phyloP scores from a whole-genome alignment of 2,797 vertebrate species.

The Labeo calbasu region DNA sequence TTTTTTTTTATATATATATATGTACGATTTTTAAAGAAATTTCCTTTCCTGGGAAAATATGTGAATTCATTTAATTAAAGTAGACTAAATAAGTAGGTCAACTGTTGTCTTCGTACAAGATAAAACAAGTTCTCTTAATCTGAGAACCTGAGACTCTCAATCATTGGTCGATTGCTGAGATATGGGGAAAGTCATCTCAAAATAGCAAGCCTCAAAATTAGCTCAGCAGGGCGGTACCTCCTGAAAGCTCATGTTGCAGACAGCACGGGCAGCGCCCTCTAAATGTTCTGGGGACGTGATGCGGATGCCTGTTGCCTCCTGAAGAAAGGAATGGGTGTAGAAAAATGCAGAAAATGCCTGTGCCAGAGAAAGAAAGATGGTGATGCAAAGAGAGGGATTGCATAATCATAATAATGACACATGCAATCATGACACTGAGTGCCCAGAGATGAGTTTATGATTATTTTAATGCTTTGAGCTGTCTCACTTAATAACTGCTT shows the following conservation, averaged over 20 bases:
- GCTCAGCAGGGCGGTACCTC: slow-evolving; percentile 70
- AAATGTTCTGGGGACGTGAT: slow-evolving; percentile 70
- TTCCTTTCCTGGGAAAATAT: background rate
- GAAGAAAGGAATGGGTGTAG: slow-evolving; percentile 79
- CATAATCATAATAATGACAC: slow-evolving; percentile 45
- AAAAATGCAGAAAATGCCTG: slow-evolving; percentile 87
- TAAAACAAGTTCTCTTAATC: background rate
- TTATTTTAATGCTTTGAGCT: slow-evolving; percentile 34
- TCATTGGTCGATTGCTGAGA: slow-evolving; percentile 24
- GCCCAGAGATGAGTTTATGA: slow-evolving; percentile 18
- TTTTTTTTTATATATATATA: too few species aligned
- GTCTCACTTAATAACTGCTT: slow-evolving; percentile 23
- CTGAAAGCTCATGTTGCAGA: slow-evolving; percentile 74
- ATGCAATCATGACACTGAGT: slow-evolving; percentile 5
- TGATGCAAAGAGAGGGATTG: slow-evolving; percentile 24
- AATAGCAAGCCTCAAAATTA: slow-evolving; percentile 51
- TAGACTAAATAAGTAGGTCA: background rate
- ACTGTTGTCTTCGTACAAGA: background rate
- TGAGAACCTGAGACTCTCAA: background rate
- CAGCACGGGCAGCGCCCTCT: slow-evolving; percentile 54
- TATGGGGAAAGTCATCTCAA: slow-evolving; percentile 26
- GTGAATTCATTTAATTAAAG: background rate
- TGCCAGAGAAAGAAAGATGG: slow-evolving; percentile 11
- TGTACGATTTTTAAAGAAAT: too few species aligned
- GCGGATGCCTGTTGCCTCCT: slow-evolving; percentile 64